Conservation (phyloP, 2,113 vertebrate genomes). For the Regulus satrapa region DNA sequence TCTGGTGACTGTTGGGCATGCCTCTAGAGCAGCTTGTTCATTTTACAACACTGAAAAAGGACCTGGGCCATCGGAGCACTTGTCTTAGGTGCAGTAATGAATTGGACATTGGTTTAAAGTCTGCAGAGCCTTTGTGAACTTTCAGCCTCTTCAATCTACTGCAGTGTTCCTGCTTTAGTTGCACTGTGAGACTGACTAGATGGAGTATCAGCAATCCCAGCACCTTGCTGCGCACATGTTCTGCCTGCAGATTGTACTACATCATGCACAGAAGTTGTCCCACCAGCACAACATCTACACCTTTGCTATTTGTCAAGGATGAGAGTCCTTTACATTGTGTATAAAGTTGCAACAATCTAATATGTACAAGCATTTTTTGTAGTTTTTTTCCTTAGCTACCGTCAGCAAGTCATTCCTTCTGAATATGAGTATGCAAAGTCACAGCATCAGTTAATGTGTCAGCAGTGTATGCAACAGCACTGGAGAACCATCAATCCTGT, state of each 20-base stretch:
- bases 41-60: neutral
- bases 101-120: neutral
- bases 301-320: conserved; percentile 6
- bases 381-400: neutral
- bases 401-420: conserved; percentile 4
- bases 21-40: neutral
- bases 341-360: neutral
- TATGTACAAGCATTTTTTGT: neutral
- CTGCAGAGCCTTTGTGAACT: neutral
- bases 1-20: neutral
- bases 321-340: neutral
- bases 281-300: neutral
- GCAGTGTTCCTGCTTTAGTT: neutral
- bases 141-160: neutral
- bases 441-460: conserved; percentile 20
- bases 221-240: neutral
- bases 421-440: conserved; percentile 13
- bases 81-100: neutral
- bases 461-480: neutral
- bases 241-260: neutral
- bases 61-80: neutral
- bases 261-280: neutral
- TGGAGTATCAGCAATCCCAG: neutral
- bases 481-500: conserved; percentile 8
- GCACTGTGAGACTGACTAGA: neutral